These are phyloP conservation scores for Zele albiditarsus DNA, from an alignment of 2,888 invertebrate species.

Conservation along the genomic window DNA sequence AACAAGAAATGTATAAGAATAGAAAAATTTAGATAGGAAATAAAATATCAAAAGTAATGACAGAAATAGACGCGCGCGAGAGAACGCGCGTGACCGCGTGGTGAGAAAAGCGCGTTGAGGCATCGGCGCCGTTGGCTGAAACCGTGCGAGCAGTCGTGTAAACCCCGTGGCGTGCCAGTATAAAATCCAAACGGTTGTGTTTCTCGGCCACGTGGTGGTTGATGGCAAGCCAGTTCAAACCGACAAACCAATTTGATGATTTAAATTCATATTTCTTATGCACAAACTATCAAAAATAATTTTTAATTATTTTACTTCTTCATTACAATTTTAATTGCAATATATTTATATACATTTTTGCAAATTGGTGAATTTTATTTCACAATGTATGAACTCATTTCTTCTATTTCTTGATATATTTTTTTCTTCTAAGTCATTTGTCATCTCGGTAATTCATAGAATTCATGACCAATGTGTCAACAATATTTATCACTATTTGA, in stretches of 20 bases:
- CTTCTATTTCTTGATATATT: background rate
- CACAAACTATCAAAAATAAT: background rate
- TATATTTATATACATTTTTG: background rate
- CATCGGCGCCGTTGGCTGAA: slow-evolving; percentile 33
- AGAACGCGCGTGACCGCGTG: slow-evolving; percentile 43
- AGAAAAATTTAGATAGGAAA: background rate
- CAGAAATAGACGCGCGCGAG: slow-evolving; percentile 33
- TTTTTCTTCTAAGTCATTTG: slow-evolving; percentile 12
- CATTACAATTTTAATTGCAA: background rate
- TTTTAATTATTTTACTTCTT: background rate
- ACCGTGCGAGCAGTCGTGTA: slow-evolving; percentile 50
- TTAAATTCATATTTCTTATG: slow-evolving; percentile 22
- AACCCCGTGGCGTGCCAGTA: slow-evolving; percentile 50
- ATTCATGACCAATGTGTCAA: background rate
- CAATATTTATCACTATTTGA: background rate
- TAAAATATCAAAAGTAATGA: slow-evolving; percentile 14
- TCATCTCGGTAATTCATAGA: background rate
- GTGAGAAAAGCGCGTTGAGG: slow-evolving; percentile 43
- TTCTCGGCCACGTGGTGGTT: slow-evolving; percentile 51
- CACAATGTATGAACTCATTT: background rate
- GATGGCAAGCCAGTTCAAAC: slow-evolving; percentile 25
- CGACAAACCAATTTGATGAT: slow-evolving; percentile 34
- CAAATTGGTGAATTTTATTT: no score
- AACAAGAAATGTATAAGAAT: background rate
- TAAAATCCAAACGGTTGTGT: slow-evolving; percentile 48